Conservation (phyloP, 2,888 invertebrate genomes). For the Oxytorus armatus region DNA sequence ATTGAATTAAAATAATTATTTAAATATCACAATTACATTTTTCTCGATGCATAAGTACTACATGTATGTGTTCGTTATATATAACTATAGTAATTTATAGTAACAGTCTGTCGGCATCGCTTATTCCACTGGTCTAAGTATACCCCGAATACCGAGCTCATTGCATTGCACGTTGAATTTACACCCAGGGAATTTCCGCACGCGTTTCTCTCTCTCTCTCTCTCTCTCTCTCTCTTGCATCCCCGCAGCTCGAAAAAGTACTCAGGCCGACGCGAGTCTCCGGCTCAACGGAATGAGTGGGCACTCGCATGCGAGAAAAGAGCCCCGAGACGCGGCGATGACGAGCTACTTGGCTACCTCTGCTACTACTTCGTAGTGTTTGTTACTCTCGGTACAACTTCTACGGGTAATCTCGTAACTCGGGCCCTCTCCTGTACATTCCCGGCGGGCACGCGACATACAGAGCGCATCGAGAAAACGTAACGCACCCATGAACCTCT, state of each 20-base stretch:
- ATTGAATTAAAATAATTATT: neutral
- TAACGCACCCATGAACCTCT: constrained; percentile 57
- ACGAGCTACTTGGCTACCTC: constrained; percentile 57
- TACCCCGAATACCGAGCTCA: constrained; percentile 35
- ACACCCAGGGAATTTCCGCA: constrained; percentile 60
- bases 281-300: constrained; percentile 20
- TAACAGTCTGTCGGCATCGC: constrained; percentile 49
- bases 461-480: constrained; percentile 63
- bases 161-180: constrained; percentile 57
- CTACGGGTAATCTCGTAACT: constrained; percentile 51
- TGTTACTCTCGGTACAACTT: neutral
- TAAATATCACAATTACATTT: neutral
- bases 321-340: constrained; percentile 53
- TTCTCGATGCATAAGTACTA: neutral
- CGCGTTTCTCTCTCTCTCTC: constrained; percentile 20
- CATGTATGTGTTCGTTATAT: constrained; percentile 1
- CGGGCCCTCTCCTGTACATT: constrained; percentile 39
- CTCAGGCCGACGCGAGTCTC: constrained; percentile 41
- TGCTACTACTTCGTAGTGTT: constrained; percentile 20
- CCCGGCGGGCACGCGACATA: constrained; percentile 64
- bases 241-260: constrained; percentile 25
- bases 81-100: constrained; percentile 31
- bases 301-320: constrained; percentile 48
- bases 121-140: constrained; percentile 43
- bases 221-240: neutral